phyloP scores from a whole-genome alignment of 2,797 vertebrate species.

The Podargus strigoides region DNA sequence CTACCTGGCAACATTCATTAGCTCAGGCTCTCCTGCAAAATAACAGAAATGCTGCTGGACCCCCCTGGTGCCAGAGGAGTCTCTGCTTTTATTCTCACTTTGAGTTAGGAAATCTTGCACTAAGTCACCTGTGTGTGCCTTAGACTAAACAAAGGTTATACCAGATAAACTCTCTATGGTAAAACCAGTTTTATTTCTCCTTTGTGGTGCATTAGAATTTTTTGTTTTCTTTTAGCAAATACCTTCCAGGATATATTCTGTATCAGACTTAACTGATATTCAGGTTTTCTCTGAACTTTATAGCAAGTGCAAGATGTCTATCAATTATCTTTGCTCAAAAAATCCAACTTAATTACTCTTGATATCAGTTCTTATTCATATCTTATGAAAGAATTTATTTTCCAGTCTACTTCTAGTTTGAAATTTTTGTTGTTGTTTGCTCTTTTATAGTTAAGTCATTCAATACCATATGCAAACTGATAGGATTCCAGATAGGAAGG shows the following conservation, averaged over 20 bases:
- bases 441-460: not conserved
- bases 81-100: not conserved
- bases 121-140: not conserved
- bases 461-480: not conserved
- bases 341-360: not conserved
- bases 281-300: not conserved
- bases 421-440: not conserved
- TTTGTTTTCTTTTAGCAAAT: not conserved
- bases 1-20: not conserved
- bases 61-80: not conserved
- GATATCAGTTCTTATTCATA: not conserved
- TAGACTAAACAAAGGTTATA: not conserved
- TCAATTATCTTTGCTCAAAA: not conserved
- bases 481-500: not conserved
- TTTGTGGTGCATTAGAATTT: accelerated
- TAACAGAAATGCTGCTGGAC: not conserved
- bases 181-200: not conserved
- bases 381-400: accelerated
- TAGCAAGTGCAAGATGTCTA: not conserved
- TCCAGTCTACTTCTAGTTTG: too few relatives aligned
- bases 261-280: not conserved
- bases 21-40: not conserved
- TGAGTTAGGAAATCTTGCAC: not conserved
- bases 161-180: not conserved
- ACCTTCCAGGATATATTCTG: not conserved